Conservation (phyloP, 2,888 invertebrate species). For the Parnassius glacialis region DNA sequence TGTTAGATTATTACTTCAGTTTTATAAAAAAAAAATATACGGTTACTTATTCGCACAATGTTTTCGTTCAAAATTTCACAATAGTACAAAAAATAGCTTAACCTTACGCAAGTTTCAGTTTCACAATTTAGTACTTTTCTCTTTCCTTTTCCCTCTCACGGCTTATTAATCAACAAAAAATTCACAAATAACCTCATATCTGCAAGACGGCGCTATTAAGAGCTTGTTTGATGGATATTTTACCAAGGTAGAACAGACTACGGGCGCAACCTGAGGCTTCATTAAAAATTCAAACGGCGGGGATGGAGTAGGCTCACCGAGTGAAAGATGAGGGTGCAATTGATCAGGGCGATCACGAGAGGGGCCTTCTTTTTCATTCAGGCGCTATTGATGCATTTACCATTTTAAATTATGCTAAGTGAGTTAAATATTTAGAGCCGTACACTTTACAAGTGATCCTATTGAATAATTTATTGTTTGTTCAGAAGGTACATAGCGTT, state of each 20-base stretch:
- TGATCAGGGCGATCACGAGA: constrained; percentile 59
- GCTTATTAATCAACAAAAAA: not conserved
- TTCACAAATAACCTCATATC: not conserved
- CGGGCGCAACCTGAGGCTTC: constrained; percentile 29
- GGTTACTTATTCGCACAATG: too few species aligned
- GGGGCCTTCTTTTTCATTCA: constrained; percentile 65
- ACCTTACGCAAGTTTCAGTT: too few species aligned
- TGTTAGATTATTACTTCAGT: too few species aligned
- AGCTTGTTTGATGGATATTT: constrained; percentile 29
- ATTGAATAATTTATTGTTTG: constrained; percentile 25
- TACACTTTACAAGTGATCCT: constrained; percentile 23
- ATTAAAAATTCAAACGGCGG: constrained; percentile 43
- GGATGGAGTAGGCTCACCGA: constrained; percentile 36
- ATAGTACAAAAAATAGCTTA: too few species aligned
- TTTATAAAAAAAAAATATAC: too few species aligned
- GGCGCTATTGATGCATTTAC: constrained; percentile 37
- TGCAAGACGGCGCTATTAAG: constrained; percentile 25
- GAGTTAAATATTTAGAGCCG: constrained; percentile 36
- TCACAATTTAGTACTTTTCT: not conserved
- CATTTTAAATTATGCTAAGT: constrained; percentile 40
- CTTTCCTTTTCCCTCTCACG: not conserved
- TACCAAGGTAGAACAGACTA: constrained; percentile 14
- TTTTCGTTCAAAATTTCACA: too few species aligned
- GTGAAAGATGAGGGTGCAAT: constrained; percentile 39
- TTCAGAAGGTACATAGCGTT: constrained; percentile 9